Conservation (phyloP, 2,113 vertebrate genomes). For the Centropus bengalensis region DNA sequence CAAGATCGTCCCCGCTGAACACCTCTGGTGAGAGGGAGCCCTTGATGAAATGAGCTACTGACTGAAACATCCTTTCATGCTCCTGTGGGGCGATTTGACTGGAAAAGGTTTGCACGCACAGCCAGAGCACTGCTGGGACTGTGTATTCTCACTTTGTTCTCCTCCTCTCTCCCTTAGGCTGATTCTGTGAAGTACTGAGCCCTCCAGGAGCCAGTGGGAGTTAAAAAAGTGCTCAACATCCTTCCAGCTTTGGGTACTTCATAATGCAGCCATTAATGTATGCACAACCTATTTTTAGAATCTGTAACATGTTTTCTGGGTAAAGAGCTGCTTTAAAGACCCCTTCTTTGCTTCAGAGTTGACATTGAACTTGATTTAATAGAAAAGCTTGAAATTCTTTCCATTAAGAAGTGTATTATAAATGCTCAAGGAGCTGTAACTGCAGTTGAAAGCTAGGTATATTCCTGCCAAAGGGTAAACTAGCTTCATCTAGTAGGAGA, state of each 20-base stretch:
- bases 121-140: background rate
- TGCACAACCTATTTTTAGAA: constrained; percentile 48
- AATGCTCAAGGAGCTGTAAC: constrained; percentile 64
- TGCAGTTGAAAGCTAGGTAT: constrained; percentile 22
- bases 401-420: constrained; percentile 62
- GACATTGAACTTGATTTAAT: constrained; percentile 54
- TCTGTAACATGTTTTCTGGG: background rate
- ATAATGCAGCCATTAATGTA: constrained; percentile 41
- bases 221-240: background rate
- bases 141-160: constrained; percentile 40
- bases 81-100: background rate
- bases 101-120: background rate
- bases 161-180: background rate
- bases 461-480: constrained; percentile 49
- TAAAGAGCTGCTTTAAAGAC: constrained; percentile 32
- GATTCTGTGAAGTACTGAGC: constrained; percentile 36
- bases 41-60: background rate
- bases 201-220: background rate
- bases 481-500: background rate
- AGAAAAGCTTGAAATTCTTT: constrained; percentile 59
- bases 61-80: background rate
- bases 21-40: background rate
- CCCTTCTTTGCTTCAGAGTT: background rate
- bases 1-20: background rate
- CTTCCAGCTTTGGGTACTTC: background rate